These are phyloP conservation scores for Panonychus citri DNA, from an alignment of 1,140 invertebrate genomes.

Conservation along the genomic window DNA sequence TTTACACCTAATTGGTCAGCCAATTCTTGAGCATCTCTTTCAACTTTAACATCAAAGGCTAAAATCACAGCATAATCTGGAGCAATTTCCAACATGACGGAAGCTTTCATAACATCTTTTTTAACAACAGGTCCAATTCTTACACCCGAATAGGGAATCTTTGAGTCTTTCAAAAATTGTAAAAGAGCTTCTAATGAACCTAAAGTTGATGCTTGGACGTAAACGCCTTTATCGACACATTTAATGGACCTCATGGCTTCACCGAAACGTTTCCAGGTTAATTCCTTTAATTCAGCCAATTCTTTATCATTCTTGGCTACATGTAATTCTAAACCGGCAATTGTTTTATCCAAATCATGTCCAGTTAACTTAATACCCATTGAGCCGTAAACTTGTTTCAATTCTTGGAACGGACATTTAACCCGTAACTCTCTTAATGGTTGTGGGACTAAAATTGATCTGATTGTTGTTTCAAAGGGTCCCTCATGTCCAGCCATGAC, in stretches of 20 bases:
- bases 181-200: slow-evolving; percentile 91
- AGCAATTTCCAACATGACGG: slow-evolving; percentile 95
- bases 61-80: slow-evolving; percentile 89
- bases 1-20: slow-evolving; percentile 80
- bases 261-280: slow-evolving; percentile 19
- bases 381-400: slow-evolving; percentile 81
- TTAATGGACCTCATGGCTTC: slow-evolving; percentile 76
- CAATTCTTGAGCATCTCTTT: slow-evolving; percentile 86
- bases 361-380: slow-evolving; percentile 96
- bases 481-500: slow-evolving; percentile 91
- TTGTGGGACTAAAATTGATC: slow-evolving; percentile 88
- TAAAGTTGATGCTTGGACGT: slow-evolving; percentile 93
- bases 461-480: slow-evolving; percentile 88
- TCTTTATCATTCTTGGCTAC: slow-evolving; percentile 82
- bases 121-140: slow-evolving; percentile 98
- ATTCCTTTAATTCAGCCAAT: slow-evolving; percentile 49
- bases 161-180: slow-evolving; percentile 77
- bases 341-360: slow-evolving; percentile 90
- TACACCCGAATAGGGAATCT: slow-evolving; percentile 94
- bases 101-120: slow-evolving; percentile 97
- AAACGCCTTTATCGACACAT: slow-evolving; percentile 70
- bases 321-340: slow-evolving; percentile 56
- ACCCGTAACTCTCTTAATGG: slow-evolving; percentile 92
- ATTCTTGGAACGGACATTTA: slow-evolving; percentile 85
- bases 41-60: slow-evolving; percentile 96